Conservation (phyloP, 53 echinoderm and acorn worm species). For the Stichopus horrens region DNA sequence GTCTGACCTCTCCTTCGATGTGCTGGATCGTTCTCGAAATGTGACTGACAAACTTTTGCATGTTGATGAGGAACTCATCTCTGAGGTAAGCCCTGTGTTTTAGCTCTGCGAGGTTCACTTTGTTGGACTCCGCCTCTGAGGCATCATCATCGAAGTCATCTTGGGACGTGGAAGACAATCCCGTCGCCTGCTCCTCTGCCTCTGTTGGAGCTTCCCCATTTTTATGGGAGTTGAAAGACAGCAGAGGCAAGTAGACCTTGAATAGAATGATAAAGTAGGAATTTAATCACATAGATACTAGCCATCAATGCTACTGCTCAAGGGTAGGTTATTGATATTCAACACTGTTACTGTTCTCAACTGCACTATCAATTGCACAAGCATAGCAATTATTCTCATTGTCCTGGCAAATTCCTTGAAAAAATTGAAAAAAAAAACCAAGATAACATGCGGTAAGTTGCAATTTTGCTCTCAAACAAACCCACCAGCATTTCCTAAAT, state of each 20-base stretch:
- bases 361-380: too few relatives aligned
- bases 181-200: slow-evolving; percentile 75
- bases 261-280: neutral
- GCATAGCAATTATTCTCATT: too few relatives aligned
- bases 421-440: too few relatives aligned
- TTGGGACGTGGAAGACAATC: slow-evolving; percentile 58
- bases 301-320: too few relatives aligned
- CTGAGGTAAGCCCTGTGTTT: slow-evolving; percentile 79
- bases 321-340: too few relatives aligned
- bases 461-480: too few relatives aligned
- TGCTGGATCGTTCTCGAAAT: slow-evolving; percentile 97
- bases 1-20: slow-evolving; percentile 97
- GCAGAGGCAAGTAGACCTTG: slow-evolving; percentile 93
- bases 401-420: too few relatives aligned
- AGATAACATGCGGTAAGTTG: too few relatives aligned
- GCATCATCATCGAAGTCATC: slow-evolving; percentile 54
- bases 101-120: slow-evolving; percentile 68
- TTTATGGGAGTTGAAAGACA: slow-evolving; percentile 96
- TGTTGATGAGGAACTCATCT: slow-evolving; percentile 99
- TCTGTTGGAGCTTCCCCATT: slow-evolving; percentile 75
- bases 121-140: slow-evolving; percentile 58
- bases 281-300: neutral
- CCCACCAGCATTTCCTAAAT: too few relatives aligned
- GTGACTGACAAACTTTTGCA: slow-evolving; percentile 98
- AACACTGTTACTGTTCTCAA: too few relatives aligned